These are phyloP conservation scores for Hyposoter didymator DNA, from an alignment of 2,888 invertebrate genomes.

Conservation along the genomic window DNA sequence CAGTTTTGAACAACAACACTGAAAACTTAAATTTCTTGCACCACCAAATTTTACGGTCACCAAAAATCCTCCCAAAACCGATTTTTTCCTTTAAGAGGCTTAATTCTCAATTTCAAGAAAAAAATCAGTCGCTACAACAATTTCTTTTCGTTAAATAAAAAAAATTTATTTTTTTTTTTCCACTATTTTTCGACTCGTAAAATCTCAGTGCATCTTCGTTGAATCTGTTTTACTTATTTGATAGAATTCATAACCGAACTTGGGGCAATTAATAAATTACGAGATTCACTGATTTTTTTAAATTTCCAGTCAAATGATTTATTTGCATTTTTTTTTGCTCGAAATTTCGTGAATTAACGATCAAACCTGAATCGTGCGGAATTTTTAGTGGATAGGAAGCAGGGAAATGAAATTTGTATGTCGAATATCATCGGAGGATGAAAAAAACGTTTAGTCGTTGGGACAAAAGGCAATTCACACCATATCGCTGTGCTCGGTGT, in stretches of 20 bases:
- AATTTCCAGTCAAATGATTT: no score
- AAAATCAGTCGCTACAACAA: no score
- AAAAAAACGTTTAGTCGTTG: conserved; percentile 13
- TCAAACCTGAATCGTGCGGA: neutral
- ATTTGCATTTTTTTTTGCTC: neutral
- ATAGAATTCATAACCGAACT: neutral
- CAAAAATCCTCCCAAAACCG: no score
- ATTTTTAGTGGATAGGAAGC: neutral
- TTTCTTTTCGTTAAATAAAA: no score
- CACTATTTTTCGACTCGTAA: no score
- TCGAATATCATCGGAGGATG: neutral
- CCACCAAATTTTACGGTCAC: no score
- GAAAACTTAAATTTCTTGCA: no score
- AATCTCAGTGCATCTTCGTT: neutral
- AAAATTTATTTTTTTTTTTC: no score
- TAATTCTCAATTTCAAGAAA: no score
- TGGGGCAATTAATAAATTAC: neutral
- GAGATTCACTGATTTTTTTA: neutral
- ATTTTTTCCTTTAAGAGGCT: no score
- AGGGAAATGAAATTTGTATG: neutral
- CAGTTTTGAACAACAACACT: neutral
- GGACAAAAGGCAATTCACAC: conserved; percentile 46
- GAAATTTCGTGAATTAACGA: neutral
- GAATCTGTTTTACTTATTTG: neutral
- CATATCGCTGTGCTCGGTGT: conserved; percentile 68